Percentiles rank a stretch among this genome's conserved stretches.
These are phyloP conservation scores for Oxyura jamaicensis DNA, from an alignment of 2,113 vertebrate genomes.

Conservation along the genomic window DNA sequence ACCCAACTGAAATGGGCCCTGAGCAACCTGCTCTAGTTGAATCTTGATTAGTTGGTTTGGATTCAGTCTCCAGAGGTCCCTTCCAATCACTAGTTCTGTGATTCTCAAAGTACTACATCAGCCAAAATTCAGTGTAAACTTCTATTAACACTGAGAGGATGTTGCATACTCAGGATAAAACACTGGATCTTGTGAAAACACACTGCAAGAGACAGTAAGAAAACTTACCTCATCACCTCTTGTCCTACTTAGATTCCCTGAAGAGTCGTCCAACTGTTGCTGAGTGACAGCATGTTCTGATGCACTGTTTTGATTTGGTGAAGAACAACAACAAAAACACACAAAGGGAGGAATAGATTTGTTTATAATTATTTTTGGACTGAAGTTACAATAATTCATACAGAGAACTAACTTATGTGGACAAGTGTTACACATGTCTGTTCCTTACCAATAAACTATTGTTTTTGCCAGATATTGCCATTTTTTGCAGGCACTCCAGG, in stretches of 20 bases:
- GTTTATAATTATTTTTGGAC: not conserved
- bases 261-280: constrained; percentile 71
- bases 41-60: not conserved
- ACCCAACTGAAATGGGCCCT: not conserved
- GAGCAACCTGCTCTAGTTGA: not conserved
- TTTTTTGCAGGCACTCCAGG: not conserved
- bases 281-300: constrained; percentile 68
- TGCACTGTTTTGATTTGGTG: constrained; percentile 52
- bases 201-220: not conserved
- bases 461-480: not conserved
- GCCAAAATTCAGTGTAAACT: not conserved
- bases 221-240: constrained; percentile 78
- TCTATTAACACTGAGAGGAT: not conserved
- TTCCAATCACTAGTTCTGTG: not conserved
- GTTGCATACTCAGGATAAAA: not conserved
- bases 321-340: not conserved
- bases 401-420: not conserved
- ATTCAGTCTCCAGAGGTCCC: not conserved
- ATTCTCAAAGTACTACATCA: not conserved
- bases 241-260: constrained; percentile 68
- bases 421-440: rapidly evolving
- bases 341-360: not conserved
- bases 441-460: not conserved
- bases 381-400: not conserved
- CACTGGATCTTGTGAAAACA: not conserved